These are phyloP conservation scores for Ditylenchus dipsaci DNA, from an alignment of 1,140 invertebrate species.

Conservation along the genomic window DNA sequence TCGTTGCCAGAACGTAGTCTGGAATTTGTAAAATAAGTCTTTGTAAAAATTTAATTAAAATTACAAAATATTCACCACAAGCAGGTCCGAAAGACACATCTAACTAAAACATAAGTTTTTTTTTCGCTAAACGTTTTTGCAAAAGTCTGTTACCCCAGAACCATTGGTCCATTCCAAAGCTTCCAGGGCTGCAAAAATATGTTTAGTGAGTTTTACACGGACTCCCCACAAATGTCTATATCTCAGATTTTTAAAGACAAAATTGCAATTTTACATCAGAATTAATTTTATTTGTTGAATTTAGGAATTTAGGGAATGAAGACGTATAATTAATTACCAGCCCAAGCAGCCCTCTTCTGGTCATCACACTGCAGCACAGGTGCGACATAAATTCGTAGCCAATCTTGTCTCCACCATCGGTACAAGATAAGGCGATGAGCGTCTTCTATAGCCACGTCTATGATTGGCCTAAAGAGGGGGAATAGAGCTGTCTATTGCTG, in stretches of 20 bases:
- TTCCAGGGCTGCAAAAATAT: slow-evolving; percentile 31
- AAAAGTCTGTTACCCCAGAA: slow-evolving; percentile 22
- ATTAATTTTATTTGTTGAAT: too few species aligned
- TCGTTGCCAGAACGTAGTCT: slow-evolving; percentile 44
- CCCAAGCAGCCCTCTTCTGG: slow-evolving; percentile 47
- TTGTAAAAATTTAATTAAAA: too few species aligned
- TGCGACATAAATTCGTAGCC: slow-evolving; percentile 36
- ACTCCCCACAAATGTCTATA: too few species aligned
- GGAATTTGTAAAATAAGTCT: too few species aligned
- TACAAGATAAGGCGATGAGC: slow-evolving; percentile 22
- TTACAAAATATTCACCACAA: slow-evolving; percentile 16
- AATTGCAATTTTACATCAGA: too few species aligned
- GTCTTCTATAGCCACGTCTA: slow-evolving; percentile 36
- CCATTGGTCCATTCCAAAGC: slow-evolving; percentile 48
- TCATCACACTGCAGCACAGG: slow-evolving; percentile 45
- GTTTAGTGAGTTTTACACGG: too few species aligned
- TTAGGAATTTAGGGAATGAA: too few species aligned
- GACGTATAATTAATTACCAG: too few species aligned
- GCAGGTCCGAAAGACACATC: slow-evolving; percentile 48
- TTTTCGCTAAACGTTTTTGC: slow-evolving; percentile 4
- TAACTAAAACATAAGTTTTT: slow-evolving; percentile 25
- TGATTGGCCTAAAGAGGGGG: slow-evolving; percentile 16
- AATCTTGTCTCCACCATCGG: slow-evolving; percentile 17
- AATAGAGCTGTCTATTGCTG: background rate
- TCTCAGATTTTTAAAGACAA: too few species aligned